Evolutionary conservation across 2,797 vertebrate species (phyloP), one percentile per base, ranked within the genome.

Genomic region (Gorsachius magnificus): DNA sequence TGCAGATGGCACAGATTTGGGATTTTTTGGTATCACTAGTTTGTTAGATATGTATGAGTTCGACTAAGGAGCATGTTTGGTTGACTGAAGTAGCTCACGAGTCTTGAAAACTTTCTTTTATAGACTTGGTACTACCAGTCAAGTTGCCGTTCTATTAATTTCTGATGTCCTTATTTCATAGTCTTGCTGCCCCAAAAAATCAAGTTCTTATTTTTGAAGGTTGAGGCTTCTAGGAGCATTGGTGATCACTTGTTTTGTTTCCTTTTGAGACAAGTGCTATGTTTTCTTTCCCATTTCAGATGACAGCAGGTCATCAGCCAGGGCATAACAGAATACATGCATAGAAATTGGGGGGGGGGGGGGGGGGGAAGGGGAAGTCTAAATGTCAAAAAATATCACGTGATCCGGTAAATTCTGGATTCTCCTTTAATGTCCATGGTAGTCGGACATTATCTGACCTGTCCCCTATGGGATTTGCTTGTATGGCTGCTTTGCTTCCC

Each of bases 21-120:
- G 14, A 0, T 1, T 76, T 87, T 90, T 85, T 94, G 22, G 71
- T 92, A 78, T 57, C 48, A 6, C 10, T 69, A 38, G 28, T 93
- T 83, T 69, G 46, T 57, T 76, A 45, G 58, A 66, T 75, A 36
- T 36, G 10, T 64, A 29, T 41, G 70, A 95, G 63, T 83, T 93
- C 58, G 83, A 24, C 46, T 80, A 79, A 89, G 61, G 36, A 88
- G 7, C 0, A 0, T 64, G 4, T 13, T 25, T 33, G 33, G 61
- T 92, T 46, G 63, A 29, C 35, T 3, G 29, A 75, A 84, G 71
- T 68, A 64, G 35, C 56, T 89, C 35, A 19, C 71, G 41, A 41
- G 68, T 48, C 77, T 89, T 80, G 75, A 51, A 77, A 86, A 84
- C 93, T 85, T 81, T 72, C 21, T 79, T 51, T 81, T 60, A 19